phyloP scores from a whole-genome alignment of 1,140 invertebrate genomes.

The Lanistes nyassanus region DNA sequence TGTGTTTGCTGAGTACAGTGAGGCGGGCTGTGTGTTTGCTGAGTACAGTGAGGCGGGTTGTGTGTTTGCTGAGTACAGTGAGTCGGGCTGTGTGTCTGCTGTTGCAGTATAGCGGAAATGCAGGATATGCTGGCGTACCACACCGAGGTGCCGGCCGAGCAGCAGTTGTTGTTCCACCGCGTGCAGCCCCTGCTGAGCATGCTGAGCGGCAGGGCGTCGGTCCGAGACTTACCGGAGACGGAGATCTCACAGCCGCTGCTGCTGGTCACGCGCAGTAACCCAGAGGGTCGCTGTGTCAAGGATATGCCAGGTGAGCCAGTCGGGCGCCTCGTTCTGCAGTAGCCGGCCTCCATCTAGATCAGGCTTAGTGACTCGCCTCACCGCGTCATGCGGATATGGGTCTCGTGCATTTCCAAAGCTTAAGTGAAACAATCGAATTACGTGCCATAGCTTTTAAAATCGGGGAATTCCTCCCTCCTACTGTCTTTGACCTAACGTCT shows the following conservation, averaged over 20 bases:
- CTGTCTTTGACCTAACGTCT: too few relatives aligned
- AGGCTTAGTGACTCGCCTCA: too few relatives aligned
- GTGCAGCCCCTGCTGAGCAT: constrained; percentile 1
- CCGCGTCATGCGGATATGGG: too few relatives aligned
- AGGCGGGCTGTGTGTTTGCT: too few relatives aligned
- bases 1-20: too few relatives aligned
- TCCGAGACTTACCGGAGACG: constrained; percentile 4
- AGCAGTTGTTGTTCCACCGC: constrained; percentile 16
- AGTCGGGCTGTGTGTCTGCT: too few relatives aligned
- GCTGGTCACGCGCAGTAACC: neutral
- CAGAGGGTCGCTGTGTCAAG: constrained; percentile 4
- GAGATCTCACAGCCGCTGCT: constrained; percentile 9
- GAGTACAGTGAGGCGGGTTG: too few relatives aligned
- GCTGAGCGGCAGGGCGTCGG: neutral
- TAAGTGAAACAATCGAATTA: neutral
- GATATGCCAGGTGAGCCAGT: neutral
- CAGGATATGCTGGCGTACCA: constrained; percentile 21
- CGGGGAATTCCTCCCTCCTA: too few relatives aligned
- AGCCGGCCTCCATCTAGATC: too few relatives aligned
- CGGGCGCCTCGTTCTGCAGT: too few relatives aligned
- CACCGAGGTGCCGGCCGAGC: constrained; percentile 9
- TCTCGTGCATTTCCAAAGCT: too few relatives aligned
- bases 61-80: too few relatives aligned
- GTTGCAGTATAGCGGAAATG: constrained; percentile 11
- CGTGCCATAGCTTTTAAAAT: neutral